Conservation (phyloP, 2,888 invertebrate species). For the Mythimna ferrago region DNA sequence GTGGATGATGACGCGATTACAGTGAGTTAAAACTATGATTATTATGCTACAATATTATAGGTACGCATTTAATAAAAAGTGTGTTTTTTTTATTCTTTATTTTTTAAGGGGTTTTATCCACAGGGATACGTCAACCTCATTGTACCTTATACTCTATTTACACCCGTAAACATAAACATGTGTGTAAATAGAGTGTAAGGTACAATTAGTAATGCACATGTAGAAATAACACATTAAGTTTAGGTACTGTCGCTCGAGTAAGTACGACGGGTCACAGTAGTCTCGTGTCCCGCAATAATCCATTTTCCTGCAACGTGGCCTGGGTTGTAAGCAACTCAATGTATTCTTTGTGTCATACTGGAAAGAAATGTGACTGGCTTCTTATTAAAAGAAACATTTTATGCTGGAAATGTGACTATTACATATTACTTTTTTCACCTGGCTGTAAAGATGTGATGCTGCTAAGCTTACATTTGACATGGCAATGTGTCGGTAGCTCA, state of each 20-base stretch:
- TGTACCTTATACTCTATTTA: no score
- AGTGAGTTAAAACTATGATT: neutral
- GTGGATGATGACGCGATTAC: neutral
- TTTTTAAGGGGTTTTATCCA: no score
- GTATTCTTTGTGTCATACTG: constrained; percentile 29
- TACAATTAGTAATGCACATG: constrained; percentile 8
- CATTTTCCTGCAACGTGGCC: constrained; percentile 43
- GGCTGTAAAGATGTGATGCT: no score
- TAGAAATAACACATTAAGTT: constrained; percentile 41
- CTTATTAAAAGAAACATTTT: constrained; percentile 40
- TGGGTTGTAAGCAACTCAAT: constrained; percentile 33
- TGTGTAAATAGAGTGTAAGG: no score
- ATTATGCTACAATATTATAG: neutral
- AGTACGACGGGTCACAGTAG: constrained; percentile 12
- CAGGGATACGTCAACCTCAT: no score
- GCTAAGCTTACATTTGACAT: no score
- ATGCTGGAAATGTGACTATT: neutral
- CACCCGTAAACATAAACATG: no score
- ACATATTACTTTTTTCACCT: no score
- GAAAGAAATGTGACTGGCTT: constrained; percentile 22
- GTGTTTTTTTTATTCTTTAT: no score
- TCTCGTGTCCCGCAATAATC: constrained; percentile 42
- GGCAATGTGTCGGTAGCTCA: no score
- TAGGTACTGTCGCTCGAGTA: constrained; percentile 15
- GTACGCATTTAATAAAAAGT: constrained; percentile 22